Evolutionary conservation across 2,797 vertebrate species (phyloP).

Genomic region (Sebastes melanostomus): DNA sequence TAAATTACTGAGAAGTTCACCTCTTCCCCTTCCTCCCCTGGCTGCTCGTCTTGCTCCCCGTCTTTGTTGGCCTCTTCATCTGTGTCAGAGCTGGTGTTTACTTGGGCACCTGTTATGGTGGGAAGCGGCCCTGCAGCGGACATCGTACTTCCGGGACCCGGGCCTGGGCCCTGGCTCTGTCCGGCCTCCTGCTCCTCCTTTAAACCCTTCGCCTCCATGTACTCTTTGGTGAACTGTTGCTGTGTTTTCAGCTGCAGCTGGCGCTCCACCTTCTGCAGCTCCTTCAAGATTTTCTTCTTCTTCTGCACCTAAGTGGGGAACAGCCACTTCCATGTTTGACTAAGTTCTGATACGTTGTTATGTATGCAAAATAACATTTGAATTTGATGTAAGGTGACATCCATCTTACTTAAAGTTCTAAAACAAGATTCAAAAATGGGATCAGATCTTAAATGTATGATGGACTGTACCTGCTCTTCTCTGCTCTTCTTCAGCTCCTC

Average conservation of each 20-base stretch:
- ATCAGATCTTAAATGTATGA: neutral
- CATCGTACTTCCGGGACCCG: constrained; percentile 79
- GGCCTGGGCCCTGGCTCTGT: constrained; percentile 86
- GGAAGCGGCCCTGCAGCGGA: constrained; percentile 65
- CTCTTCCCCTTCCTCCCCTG: constrained; percentile 69
- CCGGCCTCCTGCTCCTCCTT: constrained; percentile 90
- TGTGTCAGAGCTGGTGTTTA: constrained; percentile 84
- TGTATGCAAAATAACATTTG: neutral
- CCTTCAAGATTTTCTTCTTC: constrained; percentile 99
- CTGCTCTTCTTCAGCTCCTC: constrained; percentile 98
- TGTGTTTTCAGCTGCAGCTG: constrained; percentile 99
- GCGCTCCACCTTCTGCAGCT: constrained; percentile 99
- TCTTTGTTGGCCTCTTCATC: constrained; percentile 85
- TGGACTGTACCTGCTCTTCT: constrained; percentile 92
- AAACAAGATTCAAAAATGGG: neutral
- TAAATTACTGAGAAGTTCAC: constrained; percentile 20
- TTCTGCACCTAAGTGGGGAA: constrained; percentile 92
- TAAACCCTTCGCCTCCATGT: constrained; percentile 98
- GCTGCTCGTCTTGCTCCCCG: constrained; percentile 78
- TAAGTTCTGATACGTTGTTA: constrained; percentile 54
- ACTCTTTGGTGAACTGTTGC: constrained; percentile 99
- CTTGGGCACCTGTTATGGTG: constrained; percentile 69
- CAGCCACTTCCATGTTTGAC: constrained; percentile 75
- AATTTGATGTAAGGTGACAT: neutral
- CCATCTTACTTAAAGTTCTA: neutral